A percentile compares a stretch with the other conserved stretches of the same genome.
phyloP scores from a whole-genome alignment of 2,888 invertebrate genomes.

The Zele albiditarsus region DNA sequence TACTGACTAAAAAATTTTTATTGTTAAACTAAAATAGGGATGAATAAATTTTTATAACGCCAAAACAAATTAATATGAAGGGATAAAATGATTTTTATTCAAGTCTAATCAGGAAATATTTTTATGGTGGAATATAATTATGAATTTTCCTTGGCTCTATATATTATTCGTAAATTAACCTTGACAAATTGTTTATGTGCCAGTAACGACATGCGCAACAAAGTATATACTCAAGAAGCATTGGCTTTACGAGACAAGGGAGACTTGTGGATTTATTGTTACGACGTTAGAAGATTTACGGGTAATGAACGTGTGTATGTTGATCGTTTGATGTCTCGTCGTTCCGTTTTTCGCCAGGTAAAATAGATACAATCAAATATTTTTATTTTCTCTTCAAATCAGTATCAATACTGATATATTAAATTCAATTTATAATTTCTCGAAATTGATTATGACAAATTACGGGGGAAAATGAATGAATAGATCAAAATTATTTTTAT shows the following conservation, averaged over 20 bases:
- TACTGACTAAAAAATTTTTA: not conserved
- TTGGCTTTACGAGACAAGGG: conserved; percentile 42
- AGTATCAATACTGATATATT: no score
- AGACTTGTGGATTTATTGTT: conserved; percentile 39
- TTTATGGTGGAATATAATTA: not conserved
- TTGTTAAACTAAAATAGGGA: not conserved
- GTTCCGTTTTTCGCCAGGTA: not conserved
- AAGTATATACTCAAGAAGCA: conserved; percentile 24
- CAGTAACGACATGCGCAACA: conserved; percentile 35
- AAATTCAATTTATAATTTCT: no score
- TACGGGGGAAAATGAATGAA: not conserved
- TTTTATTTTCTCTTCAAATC: not conserved
- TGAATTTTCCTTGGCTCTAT: not conserved
- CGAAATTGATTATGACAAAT: not conserved
- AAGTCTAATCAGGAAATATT: not conserved
- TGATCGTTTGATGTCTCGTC: conserved; percentile 11
- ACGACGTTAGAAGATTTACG: conserved; percentile 36
- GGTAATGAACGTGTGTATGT: conserved; percentile 5
- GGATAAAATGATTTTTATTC: not conserved
- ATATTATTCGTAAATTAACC: conserved; percentile 40
- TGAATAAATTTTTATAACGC: not conserved
- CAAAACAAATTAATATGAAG: not conserved
- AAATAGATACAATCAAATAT: not conserved
- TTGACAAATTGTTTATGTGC: conserved; percentile 45
- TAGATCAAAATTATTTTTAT: not conserved